Percentiles rank a stretch among this genome's conserved stretches.
These are phyloP conservation scores for Micromussa lordhowensis DNA, from an alignment of 92 coral and sea anemone genomes.

Conservation along the genomic window DNA sequence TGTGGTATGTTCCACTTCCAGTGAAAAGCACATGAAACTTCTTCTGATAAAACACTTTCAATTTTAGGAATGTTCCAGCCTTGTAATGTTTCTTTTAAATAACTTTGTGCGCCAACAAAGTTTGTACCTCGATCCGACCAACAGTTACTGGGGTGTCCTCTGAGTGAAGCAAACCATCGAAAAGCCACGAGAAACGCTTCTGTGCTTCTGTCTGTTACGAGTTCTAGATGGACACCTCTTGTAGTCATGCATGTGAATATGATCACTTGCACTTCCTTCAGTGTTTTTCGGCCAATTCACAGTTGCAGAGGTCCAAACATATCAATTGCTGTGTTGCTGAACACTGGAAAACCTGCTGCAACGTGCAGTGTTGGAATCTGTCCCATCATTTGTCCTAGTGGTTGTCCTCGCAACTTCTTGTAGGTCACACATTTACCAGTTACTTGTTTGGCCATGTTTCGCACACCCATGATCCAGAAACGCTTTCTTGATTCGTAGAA, in stretches of 20 bases:
- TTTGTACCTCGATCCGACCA: constrained; percentile 69
- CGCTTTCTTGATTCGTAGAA: constrained; percentile 56
- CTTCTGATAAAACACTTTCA: constrained; percentile 17
- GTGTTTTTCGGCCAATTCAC: constrained; percentile 44
- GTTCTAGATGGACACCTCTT: constrained; percentile 70
- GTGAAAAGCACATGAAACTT: constrained; percentile 23
- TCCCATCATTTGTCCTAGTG: constrained; percentile 67
- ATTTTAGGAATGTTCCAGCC: constrained; percentile 43
- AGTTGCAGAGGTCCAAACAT: constrained; percentile 80
- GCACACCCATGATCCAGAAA: constrained; percentile 63
- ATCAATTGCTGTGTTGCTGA: constrained; percentile 70
- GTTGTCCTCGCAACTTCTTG: constrained; percentile 56
- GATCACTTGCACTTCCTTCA: constrained; percentile 67
- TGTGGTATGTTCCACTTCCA: constrained; percentile 46
- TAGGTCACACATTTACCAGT: constrained; percentile 59
- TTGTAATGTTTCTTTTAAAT: constrained; percentile 47
- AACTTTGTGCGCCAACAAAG: constrained; percentile 51
- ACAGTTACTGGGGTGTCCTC: constrained; percentile 63
- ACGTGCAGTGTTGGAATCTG: constrained; percentile 64
- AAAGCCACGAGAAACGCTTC: constrained; percentile 71
- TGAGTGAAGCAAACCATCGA: constrained; percentile 41
- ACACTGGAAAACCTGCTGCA: constrained; percentile 58
- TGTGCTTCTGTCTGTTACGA: constrained; percentile 59
- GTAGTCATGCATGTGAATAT: constrained; percentile 70
- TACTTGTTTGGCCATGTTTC: constrained; percentile 50